Evolutionary conservation across 2,888 invertebrate genomes (phyloP), one percentile per base, ranked within the genome.

Genomic region (Catonia carolina): DNA sequence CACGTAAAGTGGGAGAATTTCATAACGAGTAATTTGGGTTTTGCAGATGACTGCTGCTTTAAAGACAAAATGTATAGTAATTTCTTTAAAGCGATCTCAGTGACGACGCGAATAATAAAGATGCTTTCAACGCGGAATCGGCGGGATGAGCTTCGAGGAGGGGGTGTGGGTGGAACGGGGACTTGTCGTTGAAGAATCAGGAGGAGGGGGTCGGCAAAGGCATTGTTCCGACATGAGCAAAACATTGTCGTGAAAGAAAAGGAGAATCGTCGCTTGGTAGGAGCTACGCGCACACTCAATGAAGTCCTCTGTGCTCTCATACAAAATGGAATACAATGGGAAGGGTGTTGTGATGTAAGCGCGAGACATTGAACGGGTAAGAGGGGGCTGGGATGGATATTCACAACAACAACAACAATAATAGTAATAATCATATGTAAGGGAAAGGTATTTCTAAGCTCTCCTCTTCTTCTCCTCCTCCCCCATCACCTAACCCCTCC

Each of bases 191-290:
- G 22, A 10, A 15, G n/a, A 5, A 10, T 5, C 37, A 17, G 47
- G 47, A 52, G 47, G 27, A 22, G n/a, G 49, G 33, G 20, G 10
- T 35, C 33, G 41, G 45, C 45, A 22, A 22, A 27, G 27, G 45
- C 45, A 45, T 45, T 45, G 45, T 45, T 45, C 45, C 7, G 45
- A 45, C 45, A 45, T 45, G 45, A 45, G 56, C 47, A 53, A 56
- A 56, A 56, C 56, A 56, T 48, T 56, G 56, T 45, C 53, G 41
- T 7, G 53, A 53, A 53, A 57, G 57, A 57, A 57, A 53, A 53
- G 53, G 53, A 57, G 57, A 53, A 57, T 48, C 48, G 57, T 27
- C 52, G 31, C 37, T 42, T 37, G 51, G 51, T 33, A 49, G 41
- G 49, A 52, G 53, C 37, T 39, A n/a, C n/a, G 53, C 52, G 57